phyloP scores from a whole-genome alignment of 1,140 invertebrate genomes.

The Bombus confusus region DNA sequence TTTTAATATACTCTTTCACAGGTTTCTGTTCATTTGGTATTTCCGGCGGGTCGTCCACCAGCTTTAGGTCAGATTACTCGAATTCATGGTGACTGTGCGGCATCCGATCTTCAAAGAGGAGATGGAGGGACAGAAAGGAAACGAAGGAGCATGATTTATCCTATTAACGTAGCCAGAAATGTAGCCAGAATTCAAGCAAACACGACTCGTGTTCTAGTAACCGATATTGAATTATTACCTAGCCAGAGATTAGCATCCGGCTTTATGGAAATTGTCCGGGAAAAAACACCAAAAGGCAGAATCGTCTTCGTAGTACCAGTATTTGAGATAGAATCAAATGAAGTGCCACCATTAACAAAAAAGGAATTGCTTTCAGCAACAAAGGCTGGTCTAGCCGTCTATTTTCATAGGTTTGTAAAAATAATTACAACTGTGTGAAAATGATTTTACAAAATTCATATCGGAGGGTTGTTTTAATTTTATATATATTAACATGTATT shows the following conservation, averaged over 20 bases:
- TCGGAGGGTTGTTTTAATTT: neutral
- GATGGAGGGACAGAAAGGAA: conserved; percentile 82
- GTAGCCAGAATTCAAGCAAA: conserved; percentile 85
- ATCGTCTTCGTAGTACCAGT: conserved; percentile 88
- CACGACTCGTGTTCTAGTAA: conserved; percentile 88
- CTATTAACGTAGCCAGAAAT: conserved; percentile 90
- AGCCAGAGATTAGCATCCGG: conserved; percentile 85
- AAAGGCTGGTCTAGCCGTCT: conserved; percentile 79
- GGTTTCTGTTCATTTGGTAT: conserved; percentile 88
- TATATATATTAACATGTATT: neutral
- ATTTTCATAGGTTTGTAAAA: conserved; percentile 84
- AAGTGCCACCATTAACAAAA: conserved; percentile 85
- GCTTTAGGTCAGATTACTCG: conserved; percentile 49
- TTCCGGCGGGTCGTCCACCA: conserved; percentile 81
- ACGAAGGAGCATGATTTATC: conserved; percentile 85
- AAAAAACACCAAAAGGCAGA: conserved; percentile 78
- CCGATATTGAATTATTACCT: conserved; percentile 89
- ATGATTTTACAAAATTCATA: neutral
- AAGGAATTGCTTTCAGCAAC: conserved; percentile 78
- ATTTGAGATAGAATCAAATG: conserved; percentile 88
- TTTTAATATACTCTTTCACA: conserved; percentile 38
- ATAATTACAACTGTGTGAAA: neutral
- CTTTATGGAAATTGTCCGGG: conserved; percentile 85
- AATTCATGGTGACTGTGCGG: conserved; percentile 69
- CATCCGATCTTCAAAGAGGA: conserved; percentile 72